Base-by-base conservation (phyloP, 2,113 vertebrate species). In the Diphyllodes magnificus region DNA sequence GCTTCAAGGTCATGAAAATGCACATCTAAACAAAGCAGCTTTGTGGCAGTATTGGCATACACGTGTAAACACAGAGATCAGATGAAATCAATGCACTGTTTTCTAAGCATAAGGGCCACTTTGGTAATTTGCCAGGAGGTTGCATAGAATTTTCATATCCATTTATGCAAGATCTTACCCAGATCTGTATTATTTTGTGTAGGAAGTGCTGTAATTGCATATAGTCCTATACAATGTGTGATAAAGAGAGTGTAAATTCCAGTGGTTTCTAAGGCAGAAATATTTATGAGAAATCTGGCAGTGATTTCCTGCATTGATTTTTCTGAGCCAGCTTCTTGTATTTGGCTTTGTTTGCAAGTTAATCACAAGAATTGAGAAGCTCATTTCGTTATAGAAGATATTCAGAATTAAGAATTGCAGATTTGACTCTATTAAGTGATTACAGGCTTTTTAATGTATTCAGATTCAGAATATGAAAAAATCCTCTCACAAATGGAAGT, bases 371-470 rank as follows among this genome's bases (percentile, higher is more conserved):
- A 90, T 8, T 76, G 69, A 94, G 87, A 91, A 73, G 54, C 75
- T 97, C 82, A 73, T 87, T 84, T 93, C 0, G 6, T 77, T 91
- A 90, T 60, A 86, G 87, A 90, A 87, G 71, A 73, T 80, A 89
- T 20, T 93, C 90, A 94, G 75, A 68, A 85, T 65, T 85, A 88
- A 90, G 87, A 95, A 95, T 88, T 94, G 71, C 79, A 96, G 85
- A 94, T 95, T 85, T 95, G 75, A 51, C 84, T 91, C 85, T 94
- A 89, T 95, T 94, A 95, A 84, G 78, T 94, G 94, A 96, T 96
- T 96, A 92, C 82, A 92, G 79, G 78, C 93, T 95, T 95, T 95
- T 94, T 73, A 95, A 95, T 86, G 47, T 77, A 93, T 97, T 96
- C 90, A 80, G 59, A 85, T 80, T 61, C 82, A 42, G 84, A 93